Evolutionary conservation across 1,140 invertebrate species (phyloP), one percentile per base, ranked within the genome.

Genomic region (Apolygus lucorum): DNA sequence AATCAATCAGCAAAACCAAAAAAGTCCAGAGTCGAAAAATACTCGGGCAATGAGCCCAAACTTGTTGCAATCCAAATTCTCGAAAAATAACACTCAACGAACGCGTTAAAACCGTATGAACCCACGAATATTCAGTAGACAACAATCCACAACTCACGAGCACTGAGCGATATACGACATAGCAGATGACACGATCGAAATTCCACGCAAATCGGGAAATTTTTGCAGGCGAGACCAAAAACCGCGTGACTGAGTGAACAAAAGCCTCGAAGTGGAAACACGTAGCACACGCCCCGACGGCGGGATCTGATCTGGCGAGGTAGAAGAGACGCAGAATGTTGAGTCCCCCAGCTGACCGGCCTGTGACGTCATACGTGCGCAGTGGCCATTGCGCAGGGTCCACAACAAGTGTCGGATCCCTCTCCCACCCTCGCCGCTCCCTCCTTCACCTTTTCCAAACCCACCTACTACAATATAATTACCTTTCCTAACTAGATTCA

Each of bases 401-500:
- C 28, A 66, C 64, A 66, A 66, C 64, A 66, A 66, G 64, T 66
- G 64, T 66, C 29, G 28, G 62, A 21, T 49, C 34, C 17, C 34
- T 49, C 34, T 49, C 34, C 34, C 34, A 8, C 34, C 34, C 34
- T 17, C 34, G 17, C 34, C 34, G 17, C 8, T 17, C 8, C 34
- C 34, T 17, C 34, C 8, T 17, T 17, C 8, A 8, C 34, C 8
- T 17, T 17, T 11, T 49, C 34, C 34, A 8, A 49, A 11, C 34
- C 34, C 54, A 8, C 54, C 64, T 66, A 66, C 64, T 28, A 66
- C 64, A 66, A 59, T 21, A 66, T 66, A 66, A 66, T 66, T 66
- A 66, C 64, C 64, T 66, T 66, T 26, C 64, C 64, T 66, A 66
- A 66, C 64, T 28, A 66, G 64, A 66, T 66, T 34, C 64, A 24